Percentiles rank a stretch among this genome's conserved stretches.
Conservation (phyloP, 2,797 vertebrate genomes). For the Tarsius wallacei region DNA sequence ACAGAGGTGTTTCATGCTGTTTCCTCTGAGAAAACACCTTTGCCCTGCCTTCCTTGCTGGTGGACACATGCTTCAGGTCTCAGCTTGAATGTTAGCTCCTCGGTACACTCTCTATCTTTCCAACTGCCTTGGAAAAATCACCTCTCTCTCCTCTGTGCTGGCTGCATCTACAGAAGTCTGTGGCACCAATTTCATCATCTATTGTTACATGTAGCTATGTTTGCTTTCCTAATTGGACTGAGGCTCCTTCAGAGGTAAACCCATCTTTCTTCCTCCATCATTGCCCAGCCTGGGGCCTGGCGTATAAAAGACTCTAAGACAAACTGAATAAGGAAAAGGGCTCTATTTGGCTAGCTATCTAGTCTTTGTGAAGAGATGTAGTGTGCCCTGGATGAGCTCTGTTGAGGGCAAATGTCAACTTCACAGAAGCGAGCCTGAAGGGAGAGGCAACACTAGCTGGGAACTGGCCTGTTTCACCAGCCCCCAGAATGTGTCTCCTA, state of each 20-base stretch:
- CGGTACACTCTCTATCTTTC: not conserved
- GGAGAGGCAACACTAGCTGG: accelerated
- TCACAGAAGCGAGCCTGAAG: not conserved
- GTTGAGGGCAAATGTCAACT: not conserved
- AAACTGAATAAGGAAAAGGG: not conserved
- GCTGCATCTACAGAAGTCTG: not conserved
- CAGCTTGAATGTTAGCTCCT: not conserved
- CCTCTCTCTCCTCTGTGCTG: not conserved
- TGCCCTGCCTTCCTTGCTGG: not conserved
- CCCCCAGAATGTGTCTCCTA: not conserved
- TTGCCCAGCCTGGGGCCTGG: not conserved
- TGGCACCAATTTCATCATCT: accelerated
- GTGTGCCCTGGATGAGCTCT: not conserved
- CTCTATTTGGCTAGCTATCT: not conserved
- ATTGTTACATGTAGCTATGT: not conserved
- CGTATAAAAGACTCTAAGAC: not conserved
- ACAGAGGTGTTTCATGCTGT: not conserved
- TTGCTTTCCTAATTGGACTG: not conserved
- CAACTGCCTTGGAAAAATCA: not conserved
- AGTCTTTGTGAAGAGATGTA: not conserved
- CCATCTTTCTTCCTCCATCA: not conserved
- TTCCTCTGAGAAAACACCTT: not conserved
- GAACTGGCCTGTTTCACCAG: not conserved
- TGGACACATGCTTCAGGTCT: not conserved
- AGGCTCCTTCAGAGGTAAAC: not conserved